These are phyloP conservation scores for Leptosomus discolor DNA, from an alignment of 2,113 vertebrate genomes.

Conservation along the genomic window DNA sequence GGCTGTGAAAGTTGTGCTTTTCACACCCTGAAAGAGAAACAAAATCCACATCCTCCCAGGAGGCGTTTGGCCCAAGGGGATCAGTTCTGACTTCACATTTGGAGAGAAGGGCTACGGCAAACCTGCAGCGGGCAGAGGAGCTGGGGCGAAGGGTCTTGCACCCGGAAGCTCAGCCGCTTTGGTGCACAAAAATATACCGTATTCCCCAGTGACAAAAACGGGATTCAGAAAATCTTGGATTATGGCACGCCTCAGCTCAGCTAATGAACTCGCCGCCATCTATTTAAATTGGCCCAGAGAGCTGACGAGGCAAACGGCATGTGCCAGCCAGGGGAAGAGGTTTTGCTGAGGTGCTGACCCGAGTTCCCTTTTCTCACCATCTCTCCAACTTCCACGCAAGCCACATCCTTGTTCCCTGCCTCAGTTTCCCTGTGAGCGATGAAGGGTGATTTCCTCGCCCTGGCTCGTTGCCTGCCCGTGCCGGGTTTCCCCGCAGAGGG, in stretches of 20 bases:
- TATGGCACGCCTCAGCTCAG: not conserved
- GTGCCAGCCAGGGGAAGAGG: not conserved
- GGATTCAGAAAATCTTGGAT: not conserved
- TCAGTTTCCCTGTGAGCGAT: not conserved
- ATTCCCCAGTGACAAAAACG: not conserved
- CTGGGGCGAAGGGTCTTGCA: not conserved
- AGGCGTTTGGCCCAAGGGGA: accelerated
- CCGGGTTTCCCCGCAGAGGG: not conserved
- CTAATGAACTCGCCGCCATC: not conserved
- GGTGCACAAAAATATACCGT: not conserved
- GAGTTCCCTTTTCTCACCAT: not conserved
- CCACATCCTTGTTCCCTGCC: not conserved
- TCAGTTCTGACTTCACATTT: not conserved
- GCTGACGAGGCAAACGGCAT: not conserved
- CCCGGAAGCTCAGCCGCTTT: not conserved
- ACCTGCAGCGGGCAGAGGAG: not conserved
- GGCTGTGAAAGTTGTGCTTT: not conserved
- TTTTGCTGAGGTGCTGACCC: not conserved
- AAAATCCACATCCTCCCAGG: not conserved
- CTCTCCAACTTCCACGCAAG: not conserved
- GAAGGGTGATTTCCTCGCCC: not conserved
- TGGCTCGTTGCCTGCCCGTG: not conserved
- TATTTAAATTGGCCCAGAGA: not conserved
- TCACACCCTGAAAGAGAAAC: accelerated
- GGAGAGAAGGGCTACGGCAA: not conserved